Evolutionary conservation across 2,113 vertebrate genomes (phyloP).

Genomic region (Gallinago undulata): DNA sequence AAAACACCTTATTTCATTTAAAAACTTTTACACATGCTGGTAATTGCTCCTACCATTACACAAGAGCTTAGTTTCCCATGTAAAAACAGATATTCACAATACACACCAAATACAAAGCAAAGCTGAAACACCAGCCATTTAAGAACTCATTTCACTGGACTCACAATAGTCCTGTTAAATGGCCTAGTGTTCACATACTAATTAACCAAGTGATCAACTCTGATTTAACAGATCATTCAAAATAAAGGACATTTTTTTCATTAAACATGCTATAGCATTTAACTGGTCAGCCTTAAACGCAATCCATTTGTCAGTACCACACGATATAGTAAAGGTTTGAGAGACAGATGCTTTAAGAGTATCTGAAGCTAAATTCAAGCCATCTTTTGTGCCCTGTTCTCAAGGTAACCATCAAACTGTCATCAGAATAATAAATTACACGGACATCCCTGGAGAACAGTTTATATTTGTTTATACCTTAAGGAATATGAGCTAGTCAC

Average conservation of each 20-base stretch:
- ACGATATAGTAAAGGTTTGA: constrained; percentile 36
- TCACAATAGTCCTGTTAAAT: constrained; percentile 49
- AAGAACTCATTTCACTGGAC: constrained; percentile 13
- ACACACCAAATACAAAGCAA: neutral
- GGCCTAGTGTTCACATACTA: constrained; percentile 51
- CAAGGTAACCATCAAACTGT: constrained; percentile 69
- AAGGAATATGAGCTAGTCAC: constrained; percentile 41
- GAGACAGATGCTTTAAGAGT: constrained; percentile 56
- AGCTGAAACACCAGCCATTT: neutral
- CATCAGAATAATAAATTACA: constrained; percentile 70
- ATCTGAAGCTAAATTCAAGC: constrained; percentile 65
- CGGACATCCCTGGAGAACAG: constrained; percentile 44
- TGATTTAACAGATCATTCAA: constrained; percentile 65
- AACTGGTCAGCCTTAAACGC: constrained; percentile 54
- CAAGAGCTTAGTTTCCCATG: neutral
- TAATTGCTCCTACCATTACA: neutral
- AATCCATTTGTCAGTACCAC: constrained; percentile 64
- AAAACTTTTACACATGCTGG: neutral
- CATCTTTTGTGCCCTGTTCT: constrained; percentile 66
- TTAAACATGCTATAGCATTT: constrained; percentile 34
- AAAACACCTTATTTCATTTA: neutral
- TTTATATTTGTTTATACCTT: constrained; percentile 62
- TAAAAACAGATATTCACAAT: neutral
- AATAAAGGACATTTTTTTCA: constrained; percentile 47
- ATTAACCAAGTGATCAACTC: constrained; percentile 64